Base-by-base conservation (phyloP, 2,888 invertebrate genomes). In the Matsumyia berberina region DNA sequence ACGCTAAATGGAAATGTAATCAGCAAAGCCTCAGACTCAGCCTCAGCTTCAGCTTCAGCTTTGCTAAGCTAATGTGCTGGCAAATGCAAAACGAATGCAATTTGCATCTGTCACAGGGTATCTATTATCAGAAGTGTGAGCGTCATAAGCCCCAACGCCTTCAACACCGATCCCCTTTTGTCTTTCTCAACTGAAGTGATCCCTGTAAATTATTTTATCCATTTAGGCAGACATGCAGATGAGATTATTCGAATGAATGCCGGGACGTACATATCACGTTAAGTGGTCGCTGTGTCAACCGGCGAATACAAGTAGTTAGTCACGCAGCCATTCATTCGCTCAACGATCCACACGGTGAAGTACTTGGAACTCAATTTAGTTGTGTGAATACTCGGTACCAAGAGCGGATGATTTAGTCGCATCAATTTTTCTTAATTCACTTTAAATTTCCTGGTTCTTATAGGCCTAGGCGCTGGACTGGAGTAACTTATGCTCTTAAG, bases 251-350 rank as follows among this genome's bases (percentile, higher is more conserved):
- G 29, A 73, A 53, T 64, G 73, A 44, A 73, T 37, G 35, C 24
- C 44, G 46, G 64, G 73, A 46, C 17, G 33, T 12, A 46, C 17
- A 33, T 12, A 62, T 62, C 51, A 62, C 2, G 42, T 62, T 24
- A 72, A 70, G 58, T 58, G 49, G 49, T 60, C 49, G 15, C 49
- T 53, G 5, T 44, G 42, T 24, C 42, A 77, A 35, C 70, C 62
- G 62, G 11, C 66, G 66, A 5, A 33, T 58, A 58, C 12, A 2
- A 19, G 33, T 39, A 19, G 70, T 78, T 72, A 72, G 64, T 72
- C 58, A 79, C 66, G 58, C 62, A 57, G 73, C n/a, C n/a, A 24
- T 24, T 80, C 79, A 60, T 79, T 66, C 51, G 33, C 51, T 67
- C 60, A 80, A 57, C 55, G 51, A 55, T 51, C 51, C 29, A 49